Evolutionary conservation across 2,113 vertebrate species (phyloP).

Genomic region (Catharus fuscescens): DNA sequence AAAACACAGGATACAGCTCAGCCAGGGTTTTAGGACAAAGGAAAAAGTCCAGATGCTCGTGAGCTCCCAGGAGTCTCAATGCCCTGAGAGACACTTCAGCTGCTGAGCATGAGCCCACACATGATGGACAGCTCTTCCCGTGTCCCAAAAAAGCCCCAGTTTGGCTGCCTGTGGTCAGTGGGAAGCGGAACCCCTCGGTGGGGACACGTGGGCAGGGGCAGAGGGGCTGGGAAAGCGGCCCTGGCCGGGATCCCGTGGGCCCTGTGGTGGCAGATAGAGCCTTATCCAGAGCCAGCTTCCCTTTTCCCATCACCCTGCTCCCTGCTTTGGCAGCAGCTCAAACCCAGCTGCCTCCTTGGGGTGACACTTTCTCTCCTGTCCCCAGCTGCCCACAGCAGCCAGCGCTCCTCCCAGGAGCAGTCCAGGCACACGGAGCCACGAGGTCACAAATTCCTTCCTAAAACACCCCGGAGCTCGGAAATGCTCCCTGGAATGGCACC

Average conservation of each 20-base stretch:
- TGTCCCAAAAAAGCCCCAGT: neutral
- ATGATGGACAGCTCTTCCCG: rapidly evolving
- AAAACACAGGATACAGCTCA: neutral
- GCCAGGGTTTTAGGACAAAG: neutral
- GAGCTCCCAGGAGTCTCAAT: neutral
- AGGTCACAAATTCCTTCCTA: neutral
- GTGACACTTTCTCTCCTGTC: conserved; percentile 12
- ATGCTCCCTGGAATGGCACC: rapidly evolving
- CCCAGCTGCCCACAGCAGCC: neutral
- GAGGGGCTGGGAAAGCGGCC: neutral
- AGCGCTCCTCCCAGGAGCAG: neutral
- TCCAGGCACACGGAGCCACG: rapidly evolving
- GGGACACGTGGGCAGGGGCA: neutral
- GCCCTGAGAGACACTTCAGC: neutral
- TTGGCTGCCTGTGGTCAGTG: neutral
- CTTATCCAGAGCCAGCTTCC: neutral
- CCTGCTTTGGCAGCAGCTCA: neutral
- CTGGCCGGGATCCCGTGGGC: neutral
- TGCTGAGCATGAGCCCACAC: neutral
- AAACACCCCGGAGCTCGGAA: rapidly evolving
- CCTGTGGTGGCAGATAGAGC: neutral
- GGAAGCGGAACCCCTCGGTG: rapidly evolving
- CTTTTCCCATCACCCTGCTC: neutral
- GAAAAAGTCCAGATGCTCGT: rapidly evolving
- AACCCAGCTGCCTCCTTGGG: neutral